Evolutionary conservation across 2,888 invertebrate species (phyloP).

Genomic region (Baccha elongata): DNA sequence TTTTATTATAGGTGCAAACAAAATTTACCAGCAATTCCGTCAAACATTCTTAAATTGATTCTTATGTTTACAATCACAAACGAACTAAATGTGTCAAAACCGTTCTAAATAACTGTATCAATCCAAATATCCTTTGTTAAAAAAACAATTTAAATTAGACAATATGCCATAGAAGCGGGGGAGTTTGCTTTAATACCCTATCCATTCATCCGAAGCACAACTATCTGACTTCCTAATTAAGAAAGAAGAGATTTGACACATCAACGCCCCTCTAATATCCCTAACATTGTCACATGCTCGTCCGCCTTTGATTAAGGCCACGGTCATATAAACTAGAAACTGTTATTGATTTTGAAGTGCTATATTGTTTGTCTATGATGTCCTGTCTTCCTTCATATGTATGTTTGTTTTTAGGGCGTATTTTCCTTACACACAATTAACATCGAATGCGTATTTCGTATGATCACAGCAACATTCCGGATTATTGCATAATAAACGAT

Average conservation of each 20-base stretch:
- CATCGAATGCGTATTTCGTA: conserved; percentile 58
- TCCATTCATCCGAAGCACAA: conserved; percentile 46
- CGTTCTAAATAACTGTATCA: too few species aligned
- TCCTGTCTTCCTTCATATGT: neutral
- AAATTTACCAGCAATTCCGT: too few species aligned
- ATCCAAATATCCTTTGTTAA: neutral
- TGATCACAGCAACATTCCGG: conserved; percentile 60
- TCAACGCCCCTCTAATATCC: conserved; percentile 22
- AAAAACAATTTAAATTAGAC: conserved; percentile 1
- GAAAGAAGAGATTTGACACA: conserved; percentile 40
- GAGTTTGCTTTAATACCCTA: conserved; percentile 33
- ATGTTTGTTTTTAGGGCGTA: conserved; percentile 34
- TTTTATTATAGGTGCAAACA: too few species aligned
- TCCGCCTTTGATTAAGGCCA: conserved; percentile 49
- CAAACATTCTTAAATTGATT: too few species aligned
- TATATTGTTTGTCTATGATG: conserved; percentile 26
- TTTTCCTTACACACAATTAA: conserved; percentile 54
- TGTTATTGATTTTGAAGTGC: conserved; percentile 69
- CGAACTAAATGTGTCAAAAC: too few species aligned
- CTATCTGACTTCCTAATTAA: conserved; percentile 57
- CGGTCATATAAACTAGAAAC: conserved; percentile 34
- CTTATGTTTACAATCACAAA: too few species aligned
- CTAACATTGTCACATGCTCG: conserved; percentile 2
- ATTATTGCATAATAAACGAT: conserved; percentile 72
- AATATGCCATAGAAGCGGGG: conserved; percentile 19